These are phyloP conservation scores for Bubalus kerabau DNA, from an alignment of 2,113 vertebrate species.

Conservation along the genomic window DNA sequence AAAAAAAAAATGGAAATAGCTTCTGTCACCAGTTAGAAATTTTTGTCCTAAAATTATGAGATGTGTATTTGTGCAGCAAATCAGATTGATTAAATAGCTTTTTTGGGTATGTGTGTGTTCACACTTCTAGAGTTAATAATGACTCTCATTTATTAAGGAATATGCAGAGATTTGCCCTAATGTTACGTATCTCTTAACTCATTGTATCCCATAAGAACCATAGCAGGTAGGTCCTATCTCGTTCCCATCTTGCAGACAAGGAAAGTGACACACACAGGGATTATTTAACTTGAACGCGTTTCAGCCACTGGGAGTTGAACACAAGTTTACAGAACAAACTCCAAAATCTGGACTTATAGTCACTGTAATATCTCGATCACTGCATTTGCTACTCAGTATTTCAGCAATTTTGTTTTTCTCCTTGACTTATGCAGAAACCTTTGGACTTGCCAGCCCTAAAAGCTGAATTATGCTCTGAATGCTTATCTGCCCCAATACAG, in stretches of 20 bases:
- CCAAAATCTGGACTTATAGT: no score
- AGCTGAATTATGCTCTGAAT: no score
- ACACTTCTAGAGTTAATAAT: not conserved
- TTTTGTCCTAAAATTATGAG: not conserved
- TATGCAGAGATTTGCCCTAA: no score
- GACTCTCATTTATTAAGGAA: not conserved
- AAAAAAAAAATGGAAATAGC: not conserved
- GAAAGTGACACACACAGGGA: not conserved
- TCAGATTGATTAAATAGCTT: not conserved
- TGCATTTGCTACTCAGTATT: accelerated
- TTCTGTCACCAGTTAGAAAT: no score
- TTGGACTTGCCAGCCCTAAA: no score
- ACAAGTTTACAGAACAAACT: not conserved
- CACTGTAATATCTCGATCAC: accelerated
- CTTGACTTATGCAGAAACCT: not conserved
- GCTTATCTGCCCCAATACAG: accelerated
- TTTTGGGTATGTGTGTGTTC: not conserved
- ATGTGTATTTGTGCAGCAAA: accelerated
- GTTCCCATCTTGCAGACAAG: no score
- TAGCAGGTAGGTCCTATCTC: not conserved
- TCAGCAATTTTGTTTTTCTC: not conserved
- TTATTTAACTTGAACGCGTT: accelerated
- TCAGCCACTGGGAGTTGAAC: accelerated
- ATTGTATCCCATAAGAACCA: not conserved
- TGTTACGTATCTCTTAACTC: accelerated